Base-by-base conservation (phyloP, 2,888 invertebrate species). In the Pristionchus japonicus region DNA sequence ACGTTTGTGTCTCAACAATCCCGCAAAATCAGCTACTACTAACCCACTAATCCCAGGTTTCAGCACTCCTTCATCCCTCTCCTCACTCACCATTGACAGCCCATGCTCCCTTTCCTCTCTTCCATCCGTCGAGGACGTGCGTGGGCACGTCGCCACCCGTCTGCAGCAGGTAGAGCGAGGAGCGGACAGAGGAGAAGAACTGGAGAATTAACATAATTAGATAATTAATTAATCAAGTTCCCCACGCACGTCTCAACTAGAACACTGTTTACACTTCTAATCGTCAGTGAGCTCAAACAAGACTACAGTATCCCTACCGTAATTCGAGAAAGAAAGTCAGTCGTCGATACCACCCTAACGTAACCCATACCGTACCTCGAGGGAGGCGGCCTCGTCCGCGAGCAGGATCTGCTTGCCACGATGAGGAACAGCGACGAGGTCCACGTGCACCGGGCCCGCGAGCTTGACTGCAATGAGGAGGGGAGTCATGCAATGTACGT, bases 71-170 rank as follows among this genome's bases (percentile, higher is more conserved):
- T 9, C 6, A 6, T 17, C 23, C 23, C 74, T 40, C 6, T n/a
- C 2, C 20, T 6, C 20, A 40, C 85, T 43, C 20, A 86, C 85
- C 85, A 86, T 86, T 86, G 43, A 31, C 67, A n/a, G 64, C 85
- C 85, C 85, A 86, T 7, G 43, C 43, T 43, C 64, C 85, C 85
- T 86, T 86, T 61, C 85, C 85, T 43, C 40, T 86, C 47, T 20
- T 23, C 85, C 85, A 86, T 67, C 64, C 85, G 13, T 86, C 85
- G 0, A 86, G 43, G 0, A 86, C 43, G 31, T 67, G 40, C 17
- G 11, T 0, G 13, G 85, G 85, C 57, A 86, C 85, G 15, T 86
- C 85, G 1, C 85, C 85, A 9, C 64, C 43, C 43, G 85, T 64
- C 23, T 43, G 85, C n/a, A 86, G 43, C 37, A 86, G 23, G 85